Evolutionary conservation across 2,113 vertebrate species (phyloP).

Genomic region (Tychaedon coryphoeus): DNA sequence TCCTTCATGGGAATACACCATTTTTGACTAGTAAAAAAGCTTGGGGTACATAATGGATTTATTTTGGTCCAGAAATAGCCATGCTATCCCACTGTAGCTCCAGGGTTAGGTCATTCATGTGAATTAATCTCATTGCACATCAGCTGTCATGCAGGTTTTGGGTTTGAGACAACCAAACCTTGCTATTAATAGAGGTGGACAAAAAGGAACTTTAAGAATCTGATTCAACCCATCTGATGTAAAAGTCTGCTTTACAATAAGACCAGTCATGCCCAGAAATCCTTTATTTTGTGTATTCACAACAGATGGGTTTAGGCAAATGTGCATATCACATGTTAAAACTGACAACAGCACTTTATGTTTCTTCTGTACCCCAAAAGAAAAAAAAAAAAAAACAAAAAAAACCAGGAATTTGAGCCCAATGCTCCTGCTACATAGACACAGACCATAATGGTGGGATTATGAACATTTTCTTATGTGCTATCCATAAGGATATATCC

Average conservation of each 20-base stretch:
- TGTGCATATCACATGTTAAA: neutral
- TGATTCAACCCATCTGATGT: neutral
- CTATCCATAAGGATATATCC: neutral
- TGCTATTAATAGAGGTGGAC: neutral
- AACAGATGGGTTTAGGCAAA: neutral
- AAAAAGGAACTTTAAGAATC: neutral
- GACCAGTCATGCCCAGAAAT: neutral
- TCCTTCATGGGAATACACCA: neutral
- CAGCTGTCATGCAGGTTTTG: neutral
- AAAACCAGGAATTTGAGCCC: neutral
- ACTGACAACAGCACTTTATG: rapidly evolving
- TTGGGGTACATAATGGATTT: neutral
- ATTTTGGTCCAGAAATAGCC: neutral
- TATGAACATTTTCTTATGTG: neutral
- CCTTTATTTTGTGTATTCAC: neutral
- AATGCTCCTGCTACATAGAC: neutral
- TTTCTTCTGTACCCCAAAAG: neutral
- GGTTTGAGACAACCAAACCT: neutral
- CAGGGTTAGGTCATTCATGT: neutral
- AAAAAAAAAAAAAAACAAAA: neutral
- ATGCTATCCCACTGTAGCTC: neutral
- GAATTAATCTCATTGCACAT: neutral
- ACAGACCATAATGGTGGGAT: neutral
- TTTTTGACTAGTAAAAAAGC: neutral
- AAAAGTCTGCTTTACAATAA: neutral